Evolutionary conservation across 2,113 vertebrate genomes (phyloP), one percentile per base, ranked within the genome.

Genomic region (Microcebus ravelobensis): DNA sequence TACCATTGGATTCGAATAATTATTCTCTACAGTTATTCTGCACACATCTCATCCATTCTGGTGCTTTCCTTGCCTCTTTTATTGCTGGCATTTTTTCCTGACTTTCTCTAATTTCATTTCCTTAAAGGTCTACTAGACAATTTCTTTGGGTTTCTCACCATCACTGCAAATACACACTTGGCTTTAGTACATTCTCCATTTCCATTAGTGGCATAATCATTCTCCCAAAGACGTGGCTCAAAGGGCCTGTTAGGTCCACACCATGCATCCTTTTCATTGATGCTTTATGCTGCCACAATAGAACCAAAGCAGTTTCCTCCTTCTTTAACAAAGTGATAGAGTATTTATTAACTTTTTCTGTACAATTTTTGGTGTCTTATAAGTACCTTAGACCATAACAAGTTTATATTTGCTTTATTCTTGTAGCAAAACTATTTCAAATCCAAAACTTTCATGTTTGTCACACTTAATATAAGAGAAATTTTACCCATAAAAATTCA

Each of bases 221-320:
- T 91, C 39, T 63, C 27, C 63, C 20, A 82, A 8, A 8, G 31
- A 7, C 1, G 3, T 6, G 29, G 5, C 23, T 34, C 25, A 25
- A 36, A 70, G 25, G 23, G 34, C 18, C 48, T 59, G 18, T 42
- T 29, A 57, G 1, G 52, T 1, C 18, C 27, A 88, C 65, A 6
- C 6, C 3, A 10, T 27, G 6, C 20, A 25, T 42, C 0, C 1
- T n/a, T 68, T 20, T 34, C n/a, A 15, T 14, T 50, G 8, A 67
- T 42, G 42, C 25, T 10, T 6, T 23, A 25, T 34, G 3, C 1
- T 8, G 48, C 15, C 15, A 6, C 20, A 23, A 45, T n/a, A 55
- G 7, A 85, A 48, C 14, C 23, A 76, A 29, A 3, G 27, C 21
- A 23, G 27, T 73, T 74, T n/a, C 45, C n/a, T 45, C 10, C 5